phyloP scores from a whole-genome alignment of 2,113 vertebrate genomes.

The Poeciliopsis prolifica region DNA sequence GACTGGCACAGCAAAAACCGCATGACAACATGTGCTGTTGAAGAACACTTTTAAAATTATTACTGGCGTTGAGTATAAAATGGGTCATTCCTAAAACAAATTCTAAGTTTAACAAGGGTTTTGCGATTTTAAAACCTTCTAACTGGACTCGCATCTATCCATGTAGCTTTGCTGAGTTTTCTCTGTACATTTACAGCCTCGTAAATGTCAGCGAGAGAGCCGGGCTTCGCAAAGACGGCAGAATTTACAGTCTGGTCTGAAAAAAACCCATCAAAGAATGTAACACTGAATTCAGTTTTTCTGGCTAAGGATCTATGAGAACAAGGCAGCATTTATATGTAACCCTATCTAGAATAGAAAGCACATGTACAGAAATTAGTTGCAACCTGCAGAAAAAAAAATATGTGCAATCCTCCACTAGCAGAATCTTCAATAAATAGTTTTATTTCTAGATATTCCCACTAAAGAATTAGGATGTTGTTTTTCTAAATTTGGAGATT shows the following conservation, averaged over 20 bases:
- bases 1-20: background rate
- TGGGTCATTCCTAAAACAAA: too few species aligned
- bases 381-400: constrained; percentile 6
- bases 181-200: background rate
- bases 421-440: background rate
- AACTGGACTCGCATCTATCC: background rate
- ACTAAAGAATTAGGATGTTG: background rate
- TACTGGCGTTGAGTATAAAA: too few species aligned
- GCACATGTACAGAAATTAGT: constrained; percentile 24
- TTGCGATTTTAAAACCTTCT: background rate
- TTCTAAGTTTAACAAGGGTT: too few species aligned
- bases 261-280: background rate
- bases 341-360: constrained; percentile 15
- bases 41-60: background rate
- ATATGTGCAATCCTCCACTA: too few species aligned
- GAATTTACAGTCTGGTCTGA: constrained; percentile 17
- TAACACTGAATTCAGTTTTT: background rate
- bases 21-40: background rate
- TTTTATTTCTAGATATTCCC: background rate
- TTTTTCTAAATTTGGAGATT: background rate
- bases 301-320: background rate
- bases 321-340: constrained; percentile 12
- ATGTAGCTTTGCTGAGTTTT: background rate
- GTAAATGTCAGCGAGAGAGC: background rate
- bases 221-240: background rate